Percentiles rank a stretch among this genome's conserved stretches.
phyloP scores from a whole-genome alignment of 92 coral and sea anemone genomes.

The Zoanthus sansibaricus region DNA sequence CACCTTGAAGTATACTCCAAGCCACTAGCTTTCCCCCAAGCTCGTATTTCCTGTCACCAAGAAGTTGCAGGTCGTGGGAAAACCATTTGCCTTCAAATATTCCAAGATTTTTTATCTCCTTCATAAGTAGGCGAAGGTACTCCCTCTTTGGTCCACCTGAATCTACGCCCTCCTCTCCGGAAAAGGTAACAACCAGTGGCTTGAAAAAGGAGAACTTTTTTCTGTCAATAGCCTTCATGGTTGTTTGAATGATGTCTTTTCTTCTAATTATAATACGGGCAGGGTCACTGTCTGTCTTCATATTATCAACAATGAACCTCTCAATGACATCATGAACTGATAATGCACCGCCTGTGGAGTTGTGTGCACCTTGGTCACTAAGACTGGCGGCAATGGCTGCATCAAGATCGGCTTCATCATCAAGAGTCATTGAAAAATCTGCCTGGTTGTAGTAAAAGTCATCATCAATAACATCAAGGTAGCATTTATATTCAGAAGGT shows the following conservation, averaged over 20 bases:
- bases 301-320: slow-evolving; percentile 6
- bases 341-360: not conserved
- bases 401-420: slow-evolving; percentile 32
- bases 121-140: slow-evolving; percentile 39
- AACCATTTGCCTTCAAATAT: slow-evolving; percentile 48
- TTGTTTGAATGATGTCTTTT: slow-evolving; percentile 27
- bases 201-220: slow-evolving; percentile 24
- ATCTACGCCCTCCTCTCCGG: slow-evolving; percentile 49
- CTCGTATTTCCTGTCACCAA: slow-evolving; percentile 32
- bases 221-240: slow-evolving; percentile 10
- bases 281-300: slow-evolving; percentile 34
- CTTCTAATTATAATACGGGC: slow-evolving; percentile 39
- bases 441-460: slow-evolving; percentile 30
- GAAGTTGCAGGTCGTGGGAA: slow-evolving; percentile 48
- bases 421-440: slow-evolving; percentile 29
- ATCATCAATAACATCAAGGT: slow-evolving; percentile 48
- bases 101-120: slow-evolving; percentile 6
- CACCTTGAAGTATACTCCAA: slow-evolving; percentile 54
- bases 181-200: slow-evolving; percentile 17
- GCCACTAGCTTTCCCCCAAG: slow-evolving; percentile 44
- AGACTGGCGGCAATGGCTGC: slow-evolving; percentile 56
- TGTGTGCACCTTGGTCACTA: not conserved
- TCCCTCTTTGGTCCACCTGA: slow-evolving; percentile 46
- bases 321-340: slow-evolving; percentile 13
- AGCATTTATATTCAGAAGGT: slow-evolving; percentile 33